Percentiles rank a stretch among this genome's conserved stretches.
Evolutionary conservation across 2,797 vertebrate genomes (phyloP).

Genomic region (Taeniopygia guttata): DNA sequence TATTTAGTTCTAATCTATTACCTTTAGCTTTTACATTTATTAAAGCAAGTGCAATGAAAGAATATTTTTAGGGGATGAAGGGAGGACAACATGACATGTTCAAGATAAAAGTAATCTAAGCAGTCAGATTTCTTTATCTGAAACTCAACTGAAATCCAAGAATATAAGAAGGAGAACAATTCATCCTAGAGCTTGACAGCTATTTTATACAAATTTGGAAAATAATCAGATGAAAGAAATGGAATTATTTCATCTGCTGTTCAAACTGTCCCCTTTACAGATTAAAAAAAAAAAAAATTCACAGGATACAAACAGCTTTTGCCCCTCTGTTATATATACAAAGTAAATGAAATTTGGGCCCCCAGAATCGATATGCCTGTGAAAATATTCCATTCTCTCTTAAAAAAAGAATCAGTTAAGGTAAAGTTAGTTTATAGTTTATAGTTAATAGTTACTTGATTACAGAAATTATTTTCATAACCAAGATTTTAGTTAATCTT

Average conservation of each 20-base stretch:
- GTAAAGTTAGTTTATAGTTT: too few relatives aligned
- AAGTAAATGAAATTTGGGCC: background rate
- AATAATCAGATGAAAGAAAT: conserved; percentile 3
- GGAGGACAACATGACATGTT: background rate
- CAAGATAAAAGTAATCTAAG: conserved; percentile 22
- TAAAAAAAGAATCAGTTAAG: background rate
- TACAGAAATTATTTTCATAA: background rate
- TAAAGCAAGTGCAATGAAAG: conserved; percentile 24
- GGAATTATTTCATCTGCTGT: background rate
- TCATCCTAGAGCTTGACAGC: background rate
- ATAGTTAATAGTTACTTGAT: background rate
- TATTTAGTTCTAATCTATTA: conserved; percentile 43
- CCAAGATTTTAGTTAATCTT: background rate
- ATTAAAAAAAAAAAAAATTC: background rate
- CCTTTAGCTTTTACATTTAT: background rate
- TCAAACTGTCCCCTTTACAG: background rate
- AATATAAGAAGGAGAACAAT: background rate
- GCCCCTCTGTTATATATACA: background rate
- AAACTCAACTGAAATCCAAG: background rate
- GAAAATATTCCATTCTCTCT: background rate
- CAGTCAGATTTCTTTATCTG: conserved; percentile 15
- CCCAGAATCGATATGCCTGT: background rate
- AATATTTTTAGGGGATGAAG: conserved; percentile 1
- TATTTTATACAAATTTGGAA: conserved; percentile 21
- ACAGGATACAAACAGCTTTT: background rate